phyloP scores from a whole-genome alignment of 2,888 invertebrate genomes.

The Choristoneura rosaceana region DNA sequence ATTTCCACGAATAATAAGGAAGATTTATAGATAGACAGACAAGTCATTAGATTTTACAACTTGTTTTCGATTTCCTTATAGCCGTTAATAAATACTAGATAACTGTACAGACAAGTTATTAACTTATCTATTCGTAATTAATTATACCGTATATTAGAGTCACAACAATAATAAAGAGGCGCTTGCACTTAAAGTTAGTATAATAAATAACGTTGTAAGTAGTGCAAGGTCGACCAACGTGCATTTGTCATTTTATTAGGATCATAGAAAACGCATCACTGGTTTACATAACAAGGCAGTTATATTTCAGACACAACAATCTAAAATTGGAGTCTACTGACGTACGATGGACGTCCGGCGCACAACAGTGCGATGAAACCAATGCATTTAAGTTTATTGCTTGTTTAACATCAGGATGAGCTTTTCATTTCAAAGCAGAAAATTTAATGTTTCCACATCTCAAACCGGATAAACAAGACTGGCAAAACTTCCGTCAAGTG shows the following conservation, averaged over 20 bases:
- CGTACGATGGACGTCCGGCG: constrained; percentile 59
- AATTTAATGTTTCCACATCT: constrained; percentile 42
- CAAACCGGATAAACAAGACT: constrained; percentile 47
- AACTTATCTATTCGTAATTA: constrained; percentile 21
- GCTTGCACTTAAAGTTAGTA: constrained; percentile 9
- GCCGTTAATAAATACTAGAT: constrained; percentile 19
- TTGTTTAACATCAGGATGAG: constrained; percentile 60
- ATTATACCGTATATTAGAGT: constrained; percentile 6
- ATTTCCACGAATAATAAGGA: background rate
- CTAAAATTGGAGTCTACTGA: constrained; percentile 72
- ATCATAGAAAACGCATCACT: constrained; percentile 49
- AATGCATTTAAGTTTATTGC: constrained; percentile 50
- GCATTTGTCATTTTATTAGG: constrained; percentile 28
- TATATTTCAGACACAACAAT: constrained; percentile 65
- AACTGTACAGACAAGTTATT: constrained; percentile 15
- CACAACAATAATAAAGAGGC: constrained; percentile 27
- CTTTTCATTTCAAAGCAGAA: constrained; percentile 52
- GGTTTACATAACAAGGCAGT: constrained; percentile 58
- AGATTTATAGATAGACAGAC: constrained; percentile 4
- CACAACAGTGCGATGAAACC: constrained; percentile 59
- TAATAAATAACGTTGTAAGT: constrained; percentile 32
- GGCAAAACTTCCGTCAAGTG: constrained; percentile 59
- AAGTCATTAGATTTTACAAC: constrained; percentile 24
- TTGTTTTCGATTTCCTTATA: constrained; percentile 33
- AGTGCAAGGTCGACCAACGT: constrained; percentile 33